Percentiles rank a stretch among this genome's conserved stretches.
Evolutionary conservation across 1,140 invertebrate genomes (phyloP).

Genomic region (Cydia amplana): DNA sequence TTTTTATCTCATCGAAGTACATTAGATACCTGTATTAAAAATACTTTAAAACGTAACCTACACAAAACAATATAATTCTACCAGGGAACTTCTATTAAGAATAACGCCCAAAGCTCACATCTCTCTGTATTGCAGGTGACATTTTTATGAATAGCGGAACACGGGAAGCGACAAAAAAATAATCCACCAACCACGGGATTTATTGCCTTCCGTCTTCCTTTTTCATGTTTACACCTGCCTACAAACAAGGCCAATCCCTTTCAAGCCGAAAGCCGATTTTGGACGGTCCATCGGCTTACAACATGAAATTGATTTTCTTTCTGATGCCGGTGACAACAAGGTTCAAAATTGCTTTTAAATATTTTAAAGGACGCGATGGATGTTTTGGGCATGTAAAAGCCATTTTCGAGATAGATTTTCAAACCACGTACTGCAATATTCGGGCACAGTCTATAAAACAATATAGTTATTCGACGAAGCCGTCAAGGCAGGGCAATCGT

Average conservation of each 20-base stretch:
- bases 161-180: neutral
- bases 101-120: neutral
- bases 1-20: too few species aligned
- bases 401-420: neutral
- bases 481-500: too few species aligned
- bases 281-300: neutral
- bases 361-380: neutral
- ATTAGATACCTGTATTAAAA: too few species aligned
- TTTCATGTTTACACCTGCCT: neutral
- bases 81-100: too few species aligned
- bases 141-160: neutral
- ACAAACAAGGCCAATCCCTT: neutral
- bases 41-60: too few species aligned
- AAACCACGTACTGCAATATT: neutral
- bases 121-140: neutral
- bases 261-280: neutral
- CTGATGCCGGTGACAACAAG: neutral
- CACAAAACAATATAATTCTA: too few species aligned
- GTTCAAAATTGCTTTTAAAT: neutral
- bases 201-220: neutral
- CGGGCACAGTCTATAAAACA: too few species aligned
- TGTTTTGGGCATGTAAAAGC: neutral
- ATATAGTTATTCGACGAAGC: too few species aligned
- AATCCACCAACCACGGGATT: neutral
- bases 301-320: neutral